Evolutionary conservation across 2,113 vertebrate genomes (phyloP), one percentile per base, ranked within the genome.

Genomic region (Rallus limicola): DNA sequence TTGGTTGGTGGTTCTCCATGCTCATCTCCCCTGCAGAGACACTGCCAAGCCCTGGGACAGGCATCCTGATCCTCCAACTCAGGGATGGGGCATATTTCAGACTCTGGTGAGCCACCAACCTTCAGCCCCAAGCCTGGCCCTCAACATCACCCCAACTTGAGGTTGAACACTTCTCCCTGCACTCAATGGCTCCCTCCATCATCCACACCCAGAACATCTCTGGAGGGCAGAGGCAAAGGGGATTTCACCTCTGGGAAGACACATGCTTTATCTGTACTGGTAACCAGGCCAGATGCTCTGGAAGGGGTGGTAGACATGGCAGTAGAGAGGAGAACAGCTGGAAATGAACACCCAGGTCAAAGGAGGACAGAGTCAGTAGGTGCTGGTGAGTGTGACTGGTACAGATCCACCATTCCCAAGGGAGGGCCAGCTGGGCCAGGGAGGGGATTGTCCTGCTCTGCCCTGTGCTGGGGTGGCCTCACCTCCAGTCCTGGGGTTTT

Each of bases 381-480:
- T 8, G 34, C 74, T n/a, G 3, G 3, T 0, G 1, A 78, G 74
- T 1, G 17, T 8, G 64, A 78, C 86, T 33, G 33, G 3, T 7
- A 10, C 4, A 16, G 58, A 81, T 31, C 53, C 75, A 42, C 9
- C 52, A 8, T 7, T n/a, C 63, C 44, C 67, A 36, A 36, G 42
- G 25, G 72, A 78, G 50, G 16, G 42, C 42, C 42, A 44, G 42
- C 16, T 16, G 16, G 16, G 6, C 42, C 42, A 44, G 42, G 42
- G 42, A 44, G 42, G 42, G 42, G 42, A 44, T 44, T 44, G 42
- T 44, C 42, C 42, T 17, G 42, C 42, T 44, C 42, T 44, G 42
- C 16, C 42, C 42, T 44, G 42, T 44, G 42, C 42, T 42, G 42
- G 42, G 42, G 42, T 16, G 42, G 42, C 42, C 42, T 42, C 42